These are phyloP conservation scores for Calypte anna DNA, from an alignment of 2,113 vertebrate genomes.

Conservation along the genomic window DNA sequence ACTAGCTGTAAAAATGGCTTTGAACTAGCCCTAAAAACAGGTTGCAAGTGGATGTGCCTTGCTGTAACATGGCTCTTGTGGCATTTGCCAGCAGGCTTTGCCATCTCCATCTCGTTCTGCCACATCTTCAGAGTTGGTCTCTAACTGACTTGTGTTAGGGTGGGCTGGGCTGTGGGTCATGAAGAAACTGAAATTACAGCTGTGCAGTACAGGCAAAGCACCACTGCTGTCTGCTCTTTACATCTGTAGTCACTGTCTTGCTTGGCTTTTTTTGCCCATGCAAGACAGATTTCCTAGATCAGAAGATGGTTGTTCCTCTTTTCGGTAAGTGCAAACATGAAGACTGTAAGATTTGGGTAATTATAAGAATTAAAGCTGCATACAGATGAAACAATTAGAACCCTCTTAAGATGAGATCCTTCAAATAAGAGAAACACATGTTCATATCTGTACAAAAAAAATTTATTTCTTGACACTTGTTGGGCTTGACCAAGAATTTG, in stretches of 20 bases:
- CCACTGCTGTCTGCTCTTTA: neutral
- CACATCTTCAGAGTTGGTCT: neutral
- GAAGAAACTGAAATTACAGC: neutral
- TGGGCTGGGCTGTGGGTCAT: neutral
- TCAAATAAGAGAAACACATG: neutral
- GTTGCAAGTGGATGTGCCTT: neutral
- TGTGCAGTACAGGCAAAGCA: neutral
- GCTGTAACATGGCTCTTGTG: rapidly evolving
- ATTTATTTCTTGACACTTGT: neutral
- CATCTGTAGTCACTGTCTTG: neutral
- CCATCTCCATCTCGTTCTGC: neutral
- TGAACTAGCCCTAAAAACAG: neutral
- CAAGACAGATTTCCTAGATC: neutral
- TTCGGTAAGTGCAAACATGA: neutral
- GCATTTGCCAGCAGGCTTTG: neutral
- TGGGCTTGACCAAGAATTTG: neutral
- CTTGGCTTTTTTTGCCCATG: neutral
- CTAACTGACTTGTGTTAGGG: neutral
- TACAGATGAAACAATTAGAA: neutral
- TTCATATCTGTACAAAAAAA: neutral
- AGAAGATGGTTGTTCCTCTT: neutral
- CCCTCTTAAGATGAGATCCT: neutral
- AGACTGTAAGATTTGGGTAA: neutral
- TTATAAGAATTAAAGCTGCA: neutral
- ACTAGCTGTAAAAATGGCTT: neutral